These are phyloP conservation scores for Dione vanillae DNA, from an alignment of 2,888 invertebrate genomes.

Conservation along the genomic window DNA sequence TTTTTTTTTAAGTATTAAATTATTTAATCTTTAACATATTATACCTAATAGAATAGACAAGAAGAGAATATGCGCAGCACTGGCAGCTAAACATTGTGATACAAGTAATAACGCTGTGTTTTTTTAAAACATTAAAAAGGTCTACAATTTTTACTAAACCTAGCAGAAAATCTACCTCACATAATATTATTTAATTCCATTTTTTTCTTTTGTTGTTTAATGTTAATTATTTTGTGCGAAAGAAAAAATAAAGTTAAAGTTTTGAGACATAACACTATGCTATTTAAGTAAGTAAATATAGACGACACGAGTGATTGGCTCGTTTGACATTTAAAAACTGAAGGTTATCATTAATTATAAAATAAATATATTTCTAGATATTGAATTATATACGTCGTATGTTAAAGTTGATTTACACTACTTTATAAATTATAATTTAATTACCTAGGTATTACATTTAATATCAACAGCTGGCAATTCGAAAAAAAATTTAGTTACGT, in stretches of 20 bases:
- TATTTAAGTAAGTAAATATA: neutral
- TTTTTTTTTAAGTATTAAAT: too few relatives aligned
- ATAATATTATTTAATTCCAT: too few relatives aligned
- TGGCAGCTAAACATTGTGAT: neutral
- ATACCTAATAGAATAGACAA: neutral
- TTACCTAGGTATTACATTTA: neutral
- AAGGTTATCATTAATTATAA: constrained; percentile 28
- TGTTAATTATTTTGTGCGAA: too few relatives aligned
- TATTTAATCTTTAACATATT: neutral
- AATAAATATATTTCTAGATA: neutral
- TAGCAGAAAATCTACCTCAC: too few relatives aligned
- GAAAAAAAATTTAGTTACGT: neutral
- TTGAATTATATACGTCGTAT: neutral
- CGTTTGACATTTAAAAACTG: constrained; percentile 29
- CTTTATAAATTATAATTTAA: neutral
- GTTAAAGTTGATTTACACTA: neutral
- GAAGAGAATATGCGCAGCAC: neutral
- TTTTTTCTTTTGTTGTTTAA: too few relatives aligned
- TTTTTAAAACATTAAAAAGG: too few relatives aligned
- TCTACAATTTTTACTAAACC: too few relatives aligned
- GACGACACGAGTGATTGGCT: constrained; percentile 26
- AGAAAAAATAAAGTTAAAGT: neutral
- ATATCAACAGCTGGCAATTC: neutral
- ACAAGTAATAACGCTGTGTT: too few relatives aligned
- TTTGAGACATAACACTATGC: neutral